Evolutionary conservation across 1,140 invertebrate species (phyloP).

Genomic region (Tribolium madens): DNA sequence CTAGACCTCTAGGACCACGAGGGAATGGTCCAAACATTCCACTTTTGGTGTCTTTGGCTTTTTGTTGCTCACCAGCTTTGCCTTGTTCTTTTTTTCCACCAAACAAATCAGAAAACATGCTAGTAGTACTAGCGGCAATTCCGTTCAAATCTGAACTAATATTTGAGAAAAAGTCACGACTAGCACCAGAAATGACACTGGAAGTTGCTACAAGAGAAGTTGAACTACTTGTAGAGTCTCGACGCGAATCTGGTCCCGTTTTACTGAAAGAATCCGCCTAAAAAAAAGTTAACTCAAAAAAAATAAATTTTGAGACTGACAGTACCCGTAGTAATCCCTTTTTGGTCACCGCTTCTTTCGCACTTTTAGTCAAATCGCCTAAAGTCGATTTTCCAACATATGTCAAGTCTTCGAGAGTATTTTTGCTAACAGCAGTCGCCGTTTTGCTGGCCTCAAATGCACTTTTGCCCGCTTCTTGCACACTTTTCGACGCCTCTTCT

Average conservation of each 20-base stretch:
- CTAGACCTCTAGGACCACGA: conserved; percentile 82
- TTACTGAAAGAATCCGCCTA: conserved; percentile 62
- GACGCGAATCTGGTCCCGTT: conserved; percentile 50
- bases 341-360: conserved; percentile 86
- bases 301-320: conserved; percentile 10
- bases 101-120: conserved; percentile 92
- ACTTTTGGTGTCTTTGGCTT: conserved; percentile 65
- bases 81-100: conserved; percentile 67
- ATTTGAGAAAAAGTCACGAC: conserved; percentile 89
- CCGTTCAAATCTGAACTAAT: conserved; percentile 91
- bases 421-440: conserved; percentile 87
- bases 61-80: conserved; percentile 65
- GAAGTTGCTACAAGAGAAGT: conserved; percentile 67
- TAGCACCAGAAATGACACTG: conserved; percentile 67
- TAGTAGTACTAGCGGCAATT: conserved; percentile 88
- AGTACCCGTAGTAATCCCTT: conserved; percentile 85
- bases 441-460: conserved; percentile 89
- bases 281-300: conserved; percentile 40
- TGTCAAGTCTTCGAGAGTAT: conserved; percentile 87
- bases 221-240: conserved; percentile 64
- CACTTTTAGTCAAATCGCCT: conserved; percentile 91
- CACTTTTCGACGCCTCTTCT: conserved; percentile 84
- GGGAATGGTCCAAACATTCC: conserved; percentile 82
- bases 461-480: conserved; percentile 84
- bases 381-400: conserved; percentile 89